phyloP scores from a whole-genome alignment of 2,113 vertebrate genomes.

The Chaetura pelagica region DNA sequence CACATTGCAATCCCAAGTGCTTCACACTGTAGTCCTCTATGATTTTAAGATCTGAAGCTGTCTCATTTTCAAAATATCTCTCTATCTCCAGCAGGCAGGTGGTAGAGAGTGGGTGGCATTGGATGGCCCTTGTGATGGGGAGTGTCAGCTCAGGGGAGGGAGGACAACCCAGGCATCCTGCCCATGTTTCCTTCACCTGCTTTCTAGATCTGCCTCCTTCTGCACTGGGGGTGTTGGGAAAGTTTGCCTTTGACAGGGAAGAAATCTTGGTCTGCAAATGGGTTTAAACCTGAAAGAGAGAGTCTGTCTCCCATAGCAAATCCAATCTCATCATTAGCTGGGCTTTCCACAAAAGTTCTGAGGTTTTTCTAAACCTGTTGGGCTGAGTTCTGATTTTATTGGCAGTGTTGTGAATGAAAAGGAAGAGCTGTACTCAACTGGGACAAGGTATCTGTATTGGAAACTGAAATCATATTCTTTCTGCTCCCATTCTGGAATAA shows the following conservation, averaged over 20 bases:
- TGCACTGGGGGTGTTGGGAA: not conserved
- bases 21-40: accelerated
- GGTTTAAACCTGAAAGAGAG: not conserved
- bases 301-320: not conserved
- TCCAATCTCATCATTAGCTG: not conserved
- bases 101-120: not conserved
- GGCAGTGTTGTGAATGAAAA: not conserved
- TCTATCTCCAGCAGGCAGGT: accelerated
- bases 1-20: not conserved
- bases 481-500: not conserved
- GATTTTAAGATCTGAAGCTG: not conserved
- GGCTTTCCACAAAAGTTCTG: not conserved
- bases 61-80: not conserved
- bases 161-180: not conserved
- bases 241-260: not conserved
- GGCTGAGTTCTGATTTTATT: not conserved
- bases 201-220: not conserved
- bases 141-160: accelerated
- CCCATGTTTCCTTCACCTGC: not conserved
- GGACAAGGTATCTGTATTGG: not conserved
- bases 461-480: not conserved
- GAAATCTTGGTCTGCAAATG: not conserved
- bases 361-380: not conserved
- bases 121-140: accelerated
- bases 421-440: not conserved